Conservation (phyloP, 2,888 invertebrate species). For the Sussaba pulchella region DNA sequence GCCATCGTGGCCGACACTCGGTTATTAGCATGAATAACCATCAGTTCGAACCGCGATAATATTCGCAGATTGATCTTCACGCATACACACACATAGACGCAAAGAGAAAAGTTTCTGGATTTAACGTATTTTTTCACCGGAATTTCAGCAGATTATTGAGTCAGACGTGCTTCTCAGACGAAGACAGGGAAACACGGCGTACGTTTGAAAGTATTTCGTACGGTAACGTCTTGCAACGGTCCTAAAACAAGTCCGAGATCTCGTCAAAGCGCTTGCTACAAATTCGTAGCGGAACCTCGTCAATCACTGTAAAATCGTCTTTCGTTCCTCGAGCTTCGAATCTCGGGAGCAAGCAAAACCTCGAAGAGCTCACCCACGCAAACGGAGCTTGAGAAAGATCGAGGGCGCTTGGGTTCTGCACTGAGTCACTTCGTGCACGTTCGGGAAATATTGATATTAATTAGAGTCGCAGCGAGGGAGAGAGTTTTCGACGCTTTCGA, state of each 20-base stretch:
- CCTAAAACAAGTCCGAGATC: not conserved
- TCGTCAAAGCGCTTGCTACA: conserved; percentile 28
- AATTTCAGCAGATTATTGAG: not conserved
- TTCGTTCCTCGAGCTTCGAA: conserved; percentile 44
- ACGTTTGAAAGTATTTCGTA: not conserved
- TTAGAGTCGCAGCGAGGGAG: too few relatives aligned
- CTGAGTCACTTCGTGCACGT: conserved; percentile 59
- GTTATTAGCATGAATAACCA: conserved; percentile 64
- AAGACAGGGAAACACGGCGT: conserved; percentile 16
- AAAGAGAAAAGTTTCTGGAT: not conserved
- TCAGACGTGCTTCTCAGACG: too few relatives aligned
- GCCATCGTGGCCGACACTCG: conserved; percentile 30
- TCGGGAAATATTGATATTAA: conserved; percentile 65
- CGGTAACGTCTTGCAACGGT: not conserved
- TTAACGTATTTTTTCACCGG: not conserved
- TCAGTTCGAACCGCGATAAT: conserved; percentile 59
- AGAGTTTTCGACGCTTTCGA: too few relatives aligned
- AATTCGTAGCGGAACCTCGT: conserved; percentile 25
- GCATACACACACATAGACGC: conserved; percentile 31
- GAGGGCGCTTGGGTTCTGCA: conserved; percentile 41
- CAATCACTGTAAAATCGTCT: conserved; percentile 51
- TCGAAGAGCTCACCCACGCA: conserved; percentile 20
- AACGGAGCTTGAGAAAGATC: conserved; percentile 30
- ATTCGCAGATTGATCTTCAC: conserved; percentile 43
- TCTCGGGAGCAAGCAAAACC: not conserved